Conservation (phyloP, 2,113 vertebrate genomes). For the Triplophysa rosa region DNA sequence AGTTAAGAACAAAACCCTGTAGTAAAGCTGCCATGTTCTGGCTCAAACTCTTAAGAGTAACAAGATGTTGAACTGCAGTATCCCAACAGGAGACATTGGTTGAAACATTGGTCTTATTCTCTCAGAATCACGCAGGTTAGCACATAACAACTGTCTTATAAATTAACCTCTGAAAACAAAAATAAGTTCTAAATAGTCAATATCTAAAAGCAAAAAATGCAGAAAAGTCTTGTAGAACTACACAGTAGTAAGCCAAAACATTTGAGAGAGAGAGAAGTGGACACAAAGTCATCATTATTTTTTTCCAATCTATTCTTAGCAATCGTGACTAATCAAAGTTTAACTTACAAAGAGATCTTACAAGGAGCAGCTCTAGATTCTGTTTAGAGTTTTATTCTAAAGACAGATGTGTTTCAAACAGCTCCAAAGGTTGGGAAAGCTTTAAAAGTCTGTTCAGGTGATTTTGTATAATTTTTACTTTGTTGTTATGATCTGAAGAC, state of each 20-base stretch:
- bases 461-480: conserved; percentile 36
- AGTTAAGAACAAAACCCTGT: conserved; percentile 60
- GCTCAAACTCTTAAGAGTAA: conserved; percentile 64
- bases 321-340: conserved; percentile 60
- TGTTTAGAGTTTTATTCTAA: conserved; percentile 26
- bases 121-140: conserved; percentile 94
- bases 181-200: conserved; percentile 46
- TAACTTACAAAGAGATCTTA: conserved; percentile 58
- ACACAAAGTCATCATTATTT: conserved; percentile 44
- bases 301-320: conserved; percentile 52
- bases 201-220: conserved; percentile 58
- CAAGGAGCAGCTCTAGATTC: conserved; percentile 54
- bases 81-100: conserved; percentile 67
- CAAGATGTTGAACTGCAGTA: conserved; percentile 64
- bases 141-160: conserved; percentile 87
- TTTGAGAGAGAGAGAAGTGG: conserved; percentile 67
- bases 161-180: conserved; percentile 71
- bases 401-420: background rate
- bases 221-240: conserved; percentile 73
- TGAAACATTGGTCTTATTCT: conserved; percentile 93
- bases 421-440: conserved; percentile 40
- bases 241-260: conserved; percentile 79
- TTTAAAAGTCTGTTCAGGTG: conserved; percentile 38
- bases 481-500: conserved; percentile 57
- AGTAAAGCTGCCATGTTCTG: conserved; percentile 51